A percentile compares a stretch with the other conserved stretches of the same genome.
These are phyloP conservation scores for Pitangus sulphuratus DNA, from an alignment of 2,797 vertebrate genomes.

Conservation along the genomic window DNA sequence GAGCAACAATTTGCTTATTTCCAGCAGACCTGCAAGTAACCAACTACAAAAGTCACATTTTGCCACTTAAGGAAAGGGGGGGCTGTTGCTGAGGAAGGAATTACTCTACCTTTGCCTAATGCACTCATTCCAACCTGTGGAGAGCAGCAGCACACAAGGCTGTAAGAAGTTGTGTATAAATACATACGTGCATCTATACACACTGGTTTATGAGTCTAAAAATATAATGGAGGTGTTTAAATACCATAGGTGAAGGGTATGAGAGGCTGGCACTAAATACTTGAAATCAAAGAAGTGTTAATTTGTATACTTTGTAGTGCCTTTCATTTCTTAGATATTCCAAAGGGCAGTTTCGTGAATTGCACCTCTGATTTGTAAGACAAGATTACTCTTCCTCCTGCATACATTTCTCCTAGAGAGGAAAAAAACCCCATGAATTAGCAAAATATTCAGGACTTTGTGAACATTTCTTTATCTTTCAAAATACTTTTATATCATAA, in stretches of 20 bases:
- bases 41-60: neutral
- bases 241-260: neutral
- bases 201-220: fast-evolving
- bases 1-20: neutral
- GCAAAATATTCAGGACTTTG: neutral
- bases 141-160: neutral
- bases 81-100: neutral
- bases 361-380: neutral
- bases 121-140: neutral
- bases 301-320: neutral
- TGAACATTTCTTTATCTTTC: neutral
- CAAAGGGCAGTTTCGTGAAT: neutral
- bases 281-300: neutral
- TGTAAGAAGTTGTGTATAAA: neutral
- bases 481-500: neutral
- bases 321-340: neutral
- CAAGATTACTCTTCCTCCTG: neutral
- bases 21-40: neutral
- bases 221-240: neutral
- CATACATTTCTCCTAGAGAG: neutral
- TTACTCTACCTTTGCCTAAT: neutral
- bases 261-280: neutral
- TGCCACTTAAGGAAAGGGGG: neutral
- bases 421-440: fast-evolving
- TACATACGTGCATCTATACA: too few relatives aligned